A percentile compares a stretch with the other conserved stretches of the same genome.
phyloP scores from a whole-genome alignment of 2,113 vertebrate genomes.

The Chloropsis hardwickii region DNA sequence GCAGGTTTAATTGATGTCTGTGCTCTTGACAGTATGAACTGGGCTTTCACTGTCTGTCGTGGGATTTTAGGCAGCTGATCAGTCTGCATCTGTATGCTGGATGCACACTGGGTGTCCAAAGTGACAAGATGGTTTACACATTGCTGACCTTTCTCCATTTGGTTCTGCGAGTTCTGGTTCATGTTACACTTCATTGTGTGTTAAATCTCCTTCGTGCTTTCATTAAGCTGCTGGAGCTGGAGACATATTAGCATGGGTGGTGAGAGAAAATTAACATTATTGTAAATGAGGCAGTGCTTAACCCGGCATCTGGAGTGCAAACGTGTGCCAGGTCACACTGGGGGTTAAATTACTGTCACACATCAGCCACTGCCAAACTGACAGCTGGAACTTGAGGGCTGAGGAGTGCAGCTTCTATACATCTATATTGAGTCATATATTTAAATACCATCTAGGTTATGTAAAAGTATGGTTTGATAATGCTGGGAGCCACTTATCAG shows the following conservation, averaged over 20 bases:
- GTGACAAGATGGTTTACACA: conserved; percentile 18
- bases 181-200: neutral
- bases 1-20: neutral
- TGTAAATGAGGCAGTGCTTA: neutral
- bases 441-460: neutral
- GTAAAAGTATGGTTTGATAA: neutral
- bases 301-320: neutral
- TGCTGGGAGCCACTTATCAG: neutral
- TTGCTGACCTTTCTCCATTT: conserved; percentile 10
- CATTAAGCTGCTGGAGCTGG: neutral
- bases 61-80: neutral
- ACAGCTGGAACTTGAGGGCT: neutral
- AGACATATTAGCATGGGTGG: neutral
- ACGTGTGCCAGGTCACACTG: neutral
- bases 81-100: neutral
- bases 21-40: neutral
- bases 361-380: neutral
- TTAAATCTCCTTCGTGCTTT: neutral
- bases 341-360: neutral
- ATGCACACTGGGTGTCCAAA: neutral
- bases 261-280: conserved; percentile 32
- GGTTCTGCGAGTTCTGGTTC: neutral
- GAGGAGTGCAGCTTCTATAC: neutral
- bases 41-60: neutral
- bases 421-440: neutral